These are phyloP conservation scores for Aplysina aerophoba DNA, from an alignment of 37 sponge, comb jelly and placozoan genomes.

Conservation along the genomic window DNA sequence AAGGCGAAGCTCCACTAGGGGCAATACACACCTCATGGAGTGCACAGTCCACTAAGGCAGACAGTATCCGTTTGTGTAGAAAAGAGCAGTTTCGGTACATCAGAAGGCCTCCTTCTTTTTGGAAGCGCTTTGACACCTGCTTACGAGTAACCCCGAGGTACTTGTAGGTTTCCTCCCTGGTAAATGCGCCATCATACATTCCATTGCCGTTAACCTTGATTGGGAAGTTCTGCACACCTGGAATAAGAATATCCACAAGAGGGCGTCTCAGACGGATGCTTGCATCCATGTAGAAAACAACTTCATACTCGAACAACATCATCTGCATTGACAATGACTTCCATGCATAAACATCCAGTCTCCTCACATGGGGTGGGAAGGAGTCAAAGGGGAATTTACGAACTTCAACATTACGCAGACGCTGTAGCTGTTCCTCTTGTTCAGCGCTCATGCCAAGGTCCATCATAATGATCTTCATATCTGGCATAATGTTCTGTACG, in stretches of 20 bases:
- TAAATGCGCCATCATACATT: conserved; percentile 22
- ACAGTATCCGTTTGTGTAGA: not conserved
- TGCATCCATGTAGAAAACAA: conserved; percentile 41
- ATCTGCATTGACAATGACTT: conserved; percentile 15
- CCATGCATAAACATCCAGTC: conserved; percentile 28
- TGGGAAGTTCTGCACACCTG: conserved; percentile 14
- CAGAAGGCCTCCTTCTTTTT: not conserved
- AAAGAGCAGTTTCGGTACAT: conserved; percentile 5
- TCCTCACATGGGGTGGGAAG: conserved; percentile 27
- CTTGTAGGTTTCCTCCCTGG: not conserved
- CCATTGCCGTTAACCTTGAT: not conserved
- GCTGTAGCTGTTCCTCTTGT: not conserved
- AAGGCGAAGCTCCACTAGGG: no score
- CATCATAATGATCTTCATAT: conserved; percentile 22
- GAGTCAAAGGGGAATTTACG: conserved; percentile 24
- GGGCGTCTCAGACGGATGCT: conserved; percentile 33
- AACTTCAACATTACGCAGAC: conserved; percentile 29
- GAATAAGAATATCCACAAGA: not conserved
- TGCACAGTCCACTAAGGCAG: conserved; percentile 22
- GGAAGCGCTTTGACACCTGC: not conserved
- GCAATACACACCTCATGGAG: conserved; percentile 9
- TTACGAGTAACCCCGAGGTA: not conserved
- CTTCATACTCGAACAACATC: conserved; percentile 23
- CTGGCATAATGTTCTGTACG: conserved; percentile 23
- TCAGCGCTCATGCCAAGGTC: conserved; percentile 20